Evolutionary conservation across 2,797 vertebrate species (phyloP).

Genomic region (Eidolon dupreanum): DNA sequence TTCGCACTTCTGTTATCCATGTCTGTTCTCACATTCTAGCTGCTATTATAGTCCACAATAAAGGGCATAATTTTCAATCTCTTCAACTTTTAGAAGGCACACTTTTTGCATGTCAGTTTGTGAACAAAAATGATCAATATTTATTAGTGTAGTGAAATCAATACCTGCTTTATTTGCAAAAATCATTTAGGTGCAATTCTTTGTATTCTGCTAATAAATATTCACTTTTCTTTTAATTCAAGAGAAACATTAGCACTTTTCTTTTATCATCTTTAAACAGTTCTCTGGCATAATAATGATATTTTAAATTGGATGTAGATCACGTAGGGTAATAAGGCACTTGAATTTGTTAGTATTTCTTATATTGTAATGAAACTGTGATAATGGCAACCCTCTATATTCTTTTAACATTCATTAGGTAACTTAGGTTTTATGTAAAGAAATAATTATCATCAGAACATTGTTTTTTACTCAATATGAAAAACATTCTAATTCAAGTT

Average conservation of each 20-base stretch:
- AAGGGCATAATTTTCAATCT: constrained; percentile 32
- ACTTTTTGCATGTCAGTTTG: neutral
- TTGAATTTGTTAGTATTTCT: constrained; percentile 61
- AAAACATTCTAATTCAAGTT: constrained; percentile 63
- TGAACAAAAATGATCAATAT: constrained; percentile 41
- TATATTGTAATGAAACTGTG: constrained; percentile 56
- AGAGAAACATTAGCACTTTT: constrained; percentile 10
- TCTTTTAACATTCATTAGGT: constrained; percentile 59
- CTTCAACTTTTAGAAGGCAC: constrained; percentile 14
- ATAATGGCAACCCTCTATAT: neutral
- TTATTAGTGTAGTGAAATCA: constrained; percentile 42
- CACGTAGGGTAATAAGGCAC: constrained; percentile 14
- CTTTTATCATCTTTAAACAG: constrained; percentile 54
- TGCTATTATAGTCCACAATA: constrained; percentile 17
- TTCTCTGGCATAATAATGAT: constrained; percentile 5
- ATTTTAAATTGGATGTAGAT: constrained; percentile 54
- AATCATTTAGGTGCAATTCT: constrained; percentile 18
- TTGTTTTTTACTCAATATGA: constrained; percentile 23
- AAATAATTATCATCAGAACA: constrained; percentile 61
- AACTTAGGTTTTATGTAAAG: constrained; percentile 22
- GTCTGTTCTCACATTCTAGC: neutral
- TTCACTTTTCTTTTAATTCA: constrained; percentile 18
- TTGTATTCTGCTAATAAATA: constrained; percentile 52
- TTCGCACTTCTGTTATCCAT: neutral
- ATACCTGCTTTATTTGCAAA: constrained; percentile 38